A percentile compares a stretch with the other conserved stretches of the same genome.
Evolutionary conservation across 2,797 vertebrate genomes (phyloP).

Genomic region (Chiroxiphia lanceolata): DNA sequence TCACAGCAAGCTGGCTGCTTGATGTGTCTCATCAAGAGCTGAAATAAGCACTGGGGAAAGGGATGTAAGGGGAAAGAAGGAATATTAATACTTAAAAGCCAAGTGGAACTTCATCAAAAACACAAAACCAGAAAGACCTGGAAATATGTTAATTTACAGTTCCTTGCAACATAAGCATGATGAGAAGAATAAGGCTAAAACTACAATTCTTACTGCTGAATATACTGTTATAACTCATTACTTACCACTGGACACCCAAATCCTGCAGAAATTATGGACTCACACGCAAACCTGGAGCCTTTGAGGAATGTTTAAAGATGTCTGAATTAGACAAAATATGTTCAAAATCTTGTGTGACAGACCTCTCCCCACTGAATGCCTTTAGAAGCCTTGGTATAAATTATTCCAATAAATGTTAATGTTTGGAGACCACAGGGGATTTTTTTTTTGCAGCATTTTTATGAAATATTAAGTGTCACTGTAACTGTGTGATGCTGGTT

Average conservation of each 20-base stretch:
- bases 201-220: not conserved
- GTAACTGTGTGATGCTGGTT: constrained; percentile 12
- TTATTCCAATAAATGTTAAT: constrained; percentile 28
- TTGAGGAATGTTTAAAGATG: not conserved
- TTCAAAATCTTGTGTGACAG: not conserved
- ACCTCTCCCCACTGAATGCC: not conserved
- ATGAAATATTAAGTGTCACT: constrained; percentile 36
- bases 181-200: not conserved
- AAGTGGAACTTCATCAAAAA: not conserved
- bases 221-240: not conserved
- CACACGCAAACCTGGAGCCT: not conserved
- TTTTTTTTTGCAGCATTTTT: not conserved
- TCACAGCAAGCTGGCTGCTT: not conserved
- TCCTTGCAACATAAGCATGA: not conserved
- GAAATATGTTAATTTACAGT: not conserved
- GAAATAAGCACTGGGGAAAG: not conserved
- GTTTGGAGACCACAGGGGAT: not conserved
- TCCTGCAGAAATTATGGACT: not conserved
- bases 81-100: not conserved
- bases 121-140: not conserved
- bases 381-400: constrained; percentile 4
- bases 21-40: not conserved
- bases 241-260: not conserved
- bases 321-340: not conserved
- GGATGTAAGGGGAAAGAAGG: not conserved